These are phyloP conservation scores for Cyanocitta stelleri DNA, from an alignment of 2,113 vertebrate species.

Conservation along the genomic window DNA sequence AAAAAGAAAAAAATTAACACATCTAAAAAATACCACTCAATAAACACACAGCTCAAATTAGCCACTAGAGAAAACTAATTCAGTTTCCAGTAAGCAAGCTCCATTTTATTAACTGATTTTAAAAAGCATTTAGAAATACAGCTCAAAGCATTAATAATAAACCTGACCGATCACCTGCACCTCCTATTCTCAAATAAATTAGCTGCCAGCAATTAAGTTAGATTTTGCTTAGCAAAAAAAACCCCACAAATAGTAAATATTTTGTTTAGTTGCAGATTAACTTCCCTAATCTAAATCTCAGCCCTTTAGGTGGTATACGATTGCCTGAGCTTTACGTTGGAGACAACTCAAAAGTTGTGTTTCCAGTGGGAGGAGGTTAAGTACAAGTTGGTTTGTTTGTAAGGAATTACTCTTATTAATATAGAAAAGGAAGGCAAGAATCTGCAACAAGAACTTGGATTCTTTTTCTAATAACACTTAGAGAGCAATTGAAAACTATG, in stretches of 20 bases:
- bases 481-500: background rate
- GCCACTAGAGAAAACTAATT: background rate
- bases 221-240: background rate
- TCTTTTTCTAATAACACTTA: background rate
- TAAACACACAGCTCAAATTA: conserved; percentile 1
- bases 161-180: background rate
- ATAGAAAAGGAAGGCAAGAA: background rate
- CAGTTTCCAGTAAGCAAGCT: background rate
- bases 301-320: background rate
- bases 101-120: background rate
- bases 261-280: background rate
- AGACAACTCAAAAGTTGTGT: background rate
- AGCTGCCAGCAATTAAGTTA: background rate
- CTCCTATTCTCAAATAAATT: background rate
- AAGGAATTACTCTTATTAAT: background rate
- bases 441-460: background rate
- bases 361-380: background rate
- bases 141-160: background rate
- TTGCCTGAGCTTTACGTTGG: background rate
- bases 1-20: background rate
- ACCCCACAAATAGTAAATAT: background rate
- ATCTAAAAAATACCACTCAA: background rate
- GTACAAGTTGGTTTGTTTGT: background rate
- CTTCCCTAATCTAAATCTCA: background rate
- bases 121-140: background rate